Conservation (phyloP, 2,113 vertebrate genomes). For the Vulpes ferrilata region DNA sequence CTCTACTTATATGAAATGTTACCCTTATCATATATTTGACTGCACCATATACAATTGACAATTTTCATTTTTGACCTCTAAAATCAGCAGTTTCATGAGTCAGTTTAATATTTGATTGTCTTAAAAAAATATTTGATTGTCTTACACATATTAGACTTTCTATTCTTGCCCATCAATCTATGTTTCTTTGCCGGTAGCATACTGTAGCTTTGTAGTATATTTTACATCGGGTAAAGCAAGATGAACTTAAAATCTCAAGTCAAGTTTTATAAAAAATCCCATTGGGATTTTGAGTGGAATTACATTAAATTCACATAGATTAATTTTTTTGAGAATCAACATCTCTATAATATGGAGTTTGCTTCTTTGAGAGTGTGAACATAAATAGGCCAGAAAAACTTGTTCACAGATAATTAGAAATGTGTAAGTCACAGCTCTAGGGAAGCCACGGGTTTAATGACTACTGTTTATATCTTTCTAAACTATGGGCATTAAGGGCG, state of each 20-base stretch:
- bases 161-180: background rate
- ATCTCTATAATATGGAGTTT: background rate
- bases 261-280: background rate
- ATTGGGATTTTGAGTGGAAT: background rate
- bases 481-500: background rate
- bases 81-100: slow-evolving; percentile 1
- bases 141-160: background rate
- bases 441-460: background rate
- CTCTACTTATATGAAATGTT: background rate
- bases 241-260: slow-evolving; percentile 5
- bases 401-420: background rate
- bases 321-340: slow-evolving; percentile 29
- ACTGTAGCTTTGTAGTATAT: background rate
- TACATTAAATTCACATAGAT: background rate
- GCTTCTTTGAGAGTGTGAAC: background rate
- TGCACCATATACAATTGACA: background rate
- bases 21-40: background rate
- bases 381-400: slow-evolving; percentile 39
- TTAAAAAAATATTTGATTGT: background rate
- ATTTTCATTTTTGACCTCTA: background rate
- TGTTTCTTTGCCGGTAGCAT: background rate
- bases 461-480: background rate
- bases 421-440: background rate
- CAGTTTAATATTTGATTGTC: background rate
- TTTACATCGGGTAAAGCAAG: background rate